Evolutionary conservation across 2,888 invertebrate genomes (phyloP), one percentile per base, ranked within the genome.

Genomic region (Clostera curtula): DNA sequence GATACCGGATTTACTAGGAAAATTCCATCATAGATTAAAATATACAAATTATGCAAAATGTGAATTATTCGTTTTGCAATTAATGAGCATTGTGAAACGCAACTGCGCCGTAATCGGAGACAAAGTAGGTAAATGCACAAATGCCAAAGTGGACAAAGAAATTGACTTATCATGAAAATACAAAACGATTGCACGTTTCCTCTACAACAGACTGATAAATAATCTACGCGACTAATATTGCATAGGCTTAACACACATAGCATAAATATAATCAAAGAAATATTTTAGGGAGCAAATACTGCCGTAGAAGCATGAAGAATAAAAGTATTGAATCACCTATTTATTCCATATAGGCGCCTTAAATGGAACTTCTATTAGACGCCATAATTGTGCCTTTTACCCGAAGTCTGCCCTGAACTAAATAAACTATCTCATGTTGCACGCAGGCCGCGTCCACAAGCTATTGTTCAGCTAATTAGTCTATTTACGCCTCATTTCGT

Each of bases 351-450:
- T n/a, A n/a, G n/a, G n/a, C n/a, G n/a, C n/a, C n/a, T n/a, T n/a
- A n/a, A n/a, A n/a, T n/a, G n/a, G n/a, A n/a, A n/a, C n/a, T n/a
- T n/a, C n/a, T n/a, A n/a, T n/a, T n/a, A n/a, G n/a, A n/a, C n/a
- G 19, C 24, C 12, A n/a, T n/a, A n/a, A n/a, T n/a, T n/a, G n/a
- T n/a, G n/a, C 32, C 24, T 32, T 25, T n/a, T n/a, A n/a, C n/a
- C n/a, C n/a, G n/a, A n/a, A n/a, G n/a, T 46, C 43, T 52, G 51
- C 64, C 61, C 50, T 64, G 64, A 64, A 52, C 63, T 64, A 60
- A 63, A 68, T 65, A 65, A 67, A 61, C 28, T 37, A 53, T 68
- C 47, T 74, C 72, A 68, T 66, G 67, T 70, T 64, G 65, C 76
- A 71, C 69, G 71, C 64, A 53, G 42, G 18, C 29, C 24, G 34